phyloP scores from a whole-genome alignment of 30 jellyfish, hydroid and myxozoan species.

The Chrysaora quinquecirrha region DNA sequence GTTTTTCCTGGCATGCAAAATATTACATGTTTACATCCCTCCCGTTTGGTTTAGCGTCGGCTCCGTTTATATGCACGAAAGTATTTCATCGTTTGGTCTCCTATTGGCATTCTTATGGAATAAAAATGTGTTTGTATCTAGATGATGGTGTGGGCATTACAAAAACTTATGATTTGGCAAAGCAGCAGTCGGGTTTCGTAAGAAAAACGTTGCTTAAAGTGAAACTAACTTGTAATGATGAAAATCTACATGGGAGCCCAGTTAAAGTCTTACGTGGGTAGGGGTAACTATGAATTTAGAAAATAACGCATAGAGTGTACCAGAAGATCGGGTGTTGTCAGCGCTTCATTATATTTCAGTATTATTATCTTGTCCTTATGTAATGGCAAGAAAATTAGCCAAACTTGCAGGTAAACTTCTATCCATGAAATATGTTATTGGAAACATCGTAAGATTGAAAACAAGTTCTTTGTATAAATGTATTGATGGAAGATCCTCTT shows the following conservation, averaged over 20 bases:
- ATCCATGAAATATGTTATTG: constrained; percentile 27
- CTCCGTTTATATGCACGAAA: constrained; percentile 41
- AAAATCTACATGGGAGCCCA: constrained; percentile 44
- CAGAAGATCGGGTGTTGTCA: constrained; percentile 39
- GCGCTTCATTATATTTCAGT: not conserved
- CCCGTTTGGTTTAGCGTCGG: constrained; percentile 40
- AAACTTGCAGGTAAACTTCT: constrained; percentile 41
- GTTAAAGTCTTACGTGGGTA: constrained; percentile 25
- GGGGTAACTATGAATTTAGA: constrained; percentile 21
- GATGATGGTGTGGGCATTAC: constrained; percentile 37
- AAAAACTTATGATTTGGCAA: not conserved
- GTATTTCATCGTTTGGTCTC: no score
- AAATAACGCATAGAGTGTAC: not conserved
- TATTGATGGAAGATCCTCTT: constrained; percentile 20
- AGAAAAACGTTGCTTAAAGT: constrained; percentile 3
- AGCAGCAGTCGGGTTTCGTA: not conserved
- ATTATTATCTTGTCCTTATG: constrained; percentile 10
- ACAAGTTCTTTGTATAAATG: constrained; percentile 14
- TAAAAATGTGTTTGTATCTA: not conserved
- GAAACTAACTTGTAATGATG: constrained; percentile 22
- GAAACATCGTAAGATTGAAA: constrained; percentile 10
- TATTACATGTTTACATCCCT: constrained; percentile 19
- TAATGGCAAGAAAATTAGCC: constrained; percentile 38
- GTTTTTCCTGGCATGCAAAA: constrained; percentile 26
- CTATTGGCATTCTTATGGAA: constrained; percentile 28